Base-by-base conservation (phyloP, 1,140 invertebrate species). In the Diorhabda elongata region DNA sequence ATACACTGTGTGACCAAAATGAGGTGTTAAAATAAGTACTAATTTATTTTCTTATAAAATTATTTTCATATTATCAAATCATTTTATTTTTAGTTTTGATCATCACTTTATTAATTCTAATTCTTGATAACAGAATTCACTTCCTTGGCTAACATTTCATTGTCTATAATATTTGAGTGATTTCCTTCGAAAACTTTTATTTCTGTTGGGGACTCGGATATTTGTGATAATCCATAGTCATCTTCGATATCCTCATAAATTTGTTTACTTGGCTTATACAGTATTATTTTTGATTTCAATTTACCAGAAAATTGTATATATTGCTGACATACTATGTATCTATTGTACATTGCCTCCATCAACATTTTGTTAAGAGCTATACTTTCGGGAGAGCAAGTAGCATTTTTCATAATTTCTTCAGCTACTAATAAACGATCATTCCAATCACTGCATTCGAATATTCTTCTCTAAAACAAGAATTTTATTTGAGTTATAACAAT, bases 81-180 rank as follows among this genome's bases (percentile, higher is more conserved):
- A 26, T 26, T 26, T 26, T 26, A 26, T 26, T 26, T 26, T 26
- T 26, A 26, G 26, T 26, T 26, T 26, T 1, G 26, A 26, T 26
- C 26, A 26, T 26, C 26, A 26, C 26, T 26, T 26, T 26, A 26
- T 26, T 26, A 26, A 26, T 26, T 26, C 26, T 26, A 26, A 26
- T 26, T 26, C 0, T 26, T 26, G 26, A 26, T 26, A 26, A 26
- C 26, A 26, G 26, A 26, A n/a, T 3, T 4, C 6, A 52, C 47
- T 8, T 8, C n/a, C 2, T 3, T n/a, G 6, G 86, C 83, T 52
- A 88, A 77, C 73, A 87, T 87, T 42, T 82, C 80, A 75, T 88
- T 89, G 42, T 91, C 86, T 67, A 92, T 74, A 73, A 92, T 90
- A 8, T 85, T 87, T 0, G 85, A 76, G 73, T 92, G 91, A 78